Conservation (phyloP, 1,140 invertebrate species). For the Monomorium pharaonis region DNA sequence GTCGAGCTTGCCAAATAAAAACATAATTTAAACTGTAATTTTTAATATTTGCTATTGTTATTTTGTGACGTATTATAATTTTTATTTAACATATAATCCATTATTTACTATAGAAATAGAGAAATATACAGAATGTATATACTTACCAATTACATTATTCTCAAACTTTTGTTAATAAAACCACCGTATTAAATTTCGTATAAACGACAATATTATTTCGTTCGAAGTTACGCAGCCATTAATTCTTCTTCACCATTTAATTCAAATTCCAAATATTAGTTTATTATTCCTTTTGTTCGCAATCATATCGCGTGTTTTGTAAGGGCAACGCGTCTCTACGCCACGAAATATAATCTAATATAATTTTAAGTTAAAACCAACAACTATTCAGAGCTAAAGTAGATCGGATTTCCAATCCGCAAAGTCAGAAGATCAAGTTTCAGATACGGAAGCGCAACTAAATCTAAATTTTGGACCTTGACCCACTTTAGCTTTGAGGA, state of each 20-base stretch:
- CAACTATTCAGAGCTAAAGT: conserved; percentile 11
- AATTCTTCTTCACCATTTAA: not conserved
- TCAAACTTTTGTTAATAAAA: conserved; percentile 47
- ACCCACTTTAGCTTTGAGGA: not conserved
- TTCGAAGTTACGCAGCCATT: not conserved
- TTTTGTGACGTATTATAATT: not conserved
- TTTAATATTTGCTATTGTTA: conserved; percentile 5
- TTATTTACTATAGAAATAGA: conserved; percentile 4
- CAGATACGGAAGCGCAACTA: not conserved
- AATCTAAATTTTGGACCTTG: not conserved
- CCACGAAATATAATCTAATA: not conserved
- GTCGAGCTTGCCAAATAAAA: not conserved
- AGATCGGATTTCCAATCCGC: not conserved
- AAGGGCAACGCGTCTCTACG: not conserved
- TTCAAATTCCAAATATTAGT: too few species aligned
- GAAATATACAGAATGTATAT: conserved; percentile 21
- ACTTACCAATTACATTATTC: conserved; percentile 48
- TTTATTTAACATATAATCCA: not conserved
- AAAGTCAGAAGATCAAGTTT: not conserved
- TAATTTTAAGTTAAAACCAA: not conserved
- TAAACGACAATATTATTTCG: conserved; percentile 11
- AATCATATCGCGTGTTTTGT: not conserved
- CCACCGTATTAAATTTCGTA: conserved; percentile 29
- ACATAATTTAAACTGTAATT: not conserved
- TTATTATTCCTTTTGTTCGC: too few species aligned